Percentiles rank a stretch among this genome's conserved stretches.
These are phyloP conservation scores for Melanophora roralis DNA, from an alignment of 2,888 invertebrate species.

Conservation along the genomic window DNA sequence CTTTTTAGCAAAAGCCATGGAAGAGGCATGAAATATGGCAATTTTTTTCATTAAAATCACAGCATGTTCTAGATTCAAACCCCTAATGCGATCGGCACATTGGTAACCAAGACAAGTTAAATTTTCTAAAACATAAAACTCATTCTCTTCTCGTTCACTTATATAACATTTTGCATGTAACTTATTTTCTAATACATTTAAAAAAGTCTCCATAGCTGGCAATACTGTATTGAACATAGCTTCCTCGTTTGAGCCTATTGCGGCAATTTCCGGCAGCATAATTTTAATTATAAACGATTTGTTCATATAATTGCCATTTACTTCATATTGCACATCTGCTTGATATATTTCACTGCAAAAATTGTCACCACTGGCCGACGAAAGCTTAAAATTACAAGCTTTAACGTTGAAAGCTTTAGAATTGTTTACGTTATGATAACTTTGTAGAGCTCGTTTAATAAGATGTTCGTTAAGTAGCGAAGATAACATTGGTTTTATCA, in stretches of 20 bases:
- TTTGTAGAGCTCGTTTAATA: conserved; percentile 42
- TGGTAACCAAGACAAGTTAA: conserved; percentile 78
- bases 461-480: conserved; percentile 47
- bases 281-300: conserved; percentile 66
- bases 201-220: conserved; percentile 65
- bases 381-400: conserved; percentile 50
- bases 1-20: conserved; percentile 78
- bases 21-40: conserved; percentile 79
- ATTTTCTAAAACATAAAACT: conserved; percentile 72
- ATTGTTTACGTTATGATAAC: conserved; percentile 31
- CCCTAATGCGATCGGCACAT: conserved; percentile 78
- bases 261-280: conserved; percentile 66
- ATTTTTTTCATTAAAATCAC: conserved; percentile 77
- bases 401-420: conserved; percentile 26
- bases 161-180: conserved; percentile 68
- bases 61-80: conserved; percentile 78
- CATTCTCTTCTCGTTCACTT: conserved; percentile 64
- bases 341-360: conserved; percentile 71
- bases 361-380: conserved; percentile 67
- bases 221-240: conserved; percentile 67
- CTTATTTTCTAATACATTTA: conserved; percentile 62
- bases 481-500: conserved; percentile 20
- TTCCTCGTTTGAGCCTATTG: conserved; percentile 66
- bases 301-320: conserved; percentile 47
- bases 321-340: conserved; percentile 59